These are phyloP conservation scores for Gortyna flavago DNA, from an alignment of 2,888 invertebrate species.

Conservation along the genomic window DNA sequence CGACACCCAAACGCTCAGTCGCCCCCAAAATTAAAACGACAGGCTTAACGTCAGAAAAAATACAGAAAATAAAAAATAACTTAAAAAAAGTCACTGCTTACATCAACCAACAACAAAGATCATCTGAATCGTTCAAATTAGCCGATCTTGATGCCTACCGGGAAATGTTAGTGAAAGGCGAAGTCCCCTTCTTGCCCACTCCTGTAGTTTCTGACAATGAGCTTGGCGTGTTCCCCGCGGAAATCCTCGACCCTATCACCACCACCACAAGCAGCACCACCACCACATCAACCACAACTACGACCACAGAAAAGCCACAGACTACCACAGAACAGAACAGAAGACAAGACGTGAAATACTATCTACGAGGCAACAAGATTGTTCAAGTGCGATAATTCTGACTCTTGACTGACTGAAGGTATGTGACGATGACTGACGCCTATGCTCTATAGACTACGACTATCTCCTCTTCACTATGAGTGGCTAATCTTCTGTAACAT, in stretches of 20 bases:
- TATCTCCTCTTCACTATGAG: slow-evolving; percentile 38
- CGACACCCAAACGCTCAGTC: slow-evolving; percentile 77
- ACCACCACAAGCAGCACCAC: slow-evolving; percentile 72
- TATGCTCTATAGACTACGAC: slow-evolving; percentile 46
- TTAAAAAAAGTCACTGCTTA: slow-evolving; percentile 80
- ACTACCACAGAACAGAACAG: slow-evolving; percentile 76
- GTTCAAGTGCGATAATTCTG: slow-evolving; percentile 85
- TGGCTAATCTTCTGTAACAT: slow-evolving; percentile 41
- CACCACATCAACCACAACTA: slow-evolving; percentile 72
- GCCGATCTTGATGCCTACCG: slow-evolving; percentile 76
- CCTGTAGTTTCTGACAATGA: slow-evolving; percentile 85
- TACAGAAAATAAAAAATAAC: slow-evolving; percentile 84
- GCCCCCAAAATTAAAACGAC: slow-evolving; percentile 68
- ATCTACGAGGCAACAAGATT: slow-evolving; percentile 88
- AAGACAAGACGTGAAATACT: slow-evolving; percentile 86
- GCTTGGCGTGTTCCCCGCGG: slow-evolving; percentile 85
- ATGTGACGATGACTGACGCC: slow-evolving; percentile 75
- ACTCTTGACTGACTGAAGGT: slow-evolving; percentile 79
- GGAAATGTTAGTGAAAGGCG: slow-evolving; percentile 78
- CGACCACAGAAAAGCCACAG: slow-evolving; percentile 73
- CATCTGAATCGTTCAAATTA: slow-evolving; percentile 80
- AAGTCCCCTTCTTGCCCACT: slow-evolving; percentile 79
- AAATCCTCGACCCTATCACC: slow-evolving; percentile 76
- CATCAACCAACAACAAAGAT: slow-evolving; percentile 80
- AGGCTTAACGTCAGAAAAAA: slow-evolving; percentile 82